Conservation (phyloP, 2,113 vertebrate genomes). For the Anthoscopus minutus region DNA sequence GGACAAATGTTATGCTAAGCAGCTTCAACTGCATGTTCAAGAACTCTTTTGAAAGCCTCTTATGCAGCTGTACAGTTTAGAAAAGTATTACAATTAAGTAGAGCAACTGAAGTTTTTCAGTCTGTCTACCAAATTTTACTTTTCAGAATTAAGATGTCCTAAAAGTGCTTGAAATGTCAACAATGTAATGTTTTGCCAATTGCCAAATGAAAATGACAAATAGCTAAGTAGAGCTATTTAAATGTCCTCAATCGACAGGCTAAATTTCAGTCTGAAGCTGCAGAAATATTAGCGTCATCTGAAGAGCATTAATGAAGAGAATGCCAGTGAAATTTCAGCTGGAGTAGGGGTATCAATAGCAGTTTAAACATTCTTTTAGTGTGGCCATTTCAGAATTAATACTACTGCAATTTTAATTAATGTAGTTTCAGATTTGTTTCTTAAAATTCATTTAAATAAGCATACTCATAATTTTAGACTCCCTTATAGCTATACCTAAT, state of each 20-base stretch:
- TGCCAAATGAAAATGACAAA: constrained; percentile 27
- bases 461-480: neutral
- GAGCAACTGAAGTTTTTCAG: neutral
- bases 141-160: neutral
- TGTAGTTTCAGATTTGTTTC: neutral
- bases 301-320: neutral
- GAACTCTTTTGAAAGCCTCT: neutral
- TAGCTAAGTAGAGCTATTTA: constrained; percentile 12
- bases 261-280: neutral
- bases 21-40: neutral
- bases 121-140: neutral
- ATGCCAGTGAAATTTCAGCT: neutral
- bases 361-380: neutral
- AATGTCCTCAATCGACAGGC: neutral
- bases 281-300: neutral
- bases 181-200: constrained; percentile 16
- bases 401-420: neutral
- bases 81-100: neutral
- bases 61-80: neutral
- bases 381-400: neutral
- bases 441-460: neutral
- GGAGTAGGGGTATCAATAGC: neutral
- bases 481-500: neutral
- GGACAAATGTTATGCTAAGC: neutral
- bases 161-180: constrained; percentile 15